phyloP scores from a whole-genome alignment of 2,113 vertebrate genomes.

The Zeus faber region DNA sequence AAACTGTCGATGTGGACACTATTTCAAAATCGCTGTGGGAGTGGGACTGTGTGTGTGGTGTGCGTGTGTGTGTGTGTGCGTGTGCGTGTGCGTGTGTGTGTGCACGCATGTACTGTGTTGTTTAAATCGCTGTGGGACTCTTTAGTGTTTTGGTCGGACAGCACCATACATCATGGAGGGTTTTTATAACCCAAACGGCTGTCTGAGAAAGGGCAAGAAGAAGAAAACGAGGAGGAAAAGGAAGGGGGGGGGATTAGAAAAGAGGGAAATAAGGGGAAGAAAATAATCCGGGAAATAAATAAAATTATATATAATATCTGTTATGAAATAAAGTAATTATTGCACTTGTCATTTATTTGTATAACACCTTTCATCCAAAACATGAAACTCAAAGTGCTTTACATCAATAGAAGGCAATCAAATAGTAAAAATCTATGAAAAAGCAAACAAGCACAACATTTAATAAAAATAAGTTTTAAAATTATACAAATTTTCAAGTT shows the following conservation, averaged over 20 bases:
- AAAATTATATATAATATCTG: no score
- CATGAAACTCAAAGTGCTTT: no score
- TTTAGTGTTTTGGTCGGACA: conserved; percentile 48
- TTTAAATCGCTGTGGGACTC: conserved; percentile 42
- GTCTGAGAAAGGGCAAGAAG: conserved; percentile 32
- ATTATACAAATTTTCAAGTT: no score
- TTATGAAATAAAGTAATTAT: no score
- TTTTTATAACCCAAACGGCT: conserved; percentile 45
- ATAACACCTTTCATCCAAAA: background rate
- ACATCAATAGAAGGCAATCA: no score
- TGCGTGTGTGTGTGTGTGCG: no score
- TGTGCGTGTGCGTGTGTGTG: conserved; percentile 4
- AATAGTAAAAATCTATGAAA: no score
- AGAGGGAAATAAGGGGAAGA: background rate
- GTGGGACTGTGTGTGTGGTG: conserved; percentile 15
- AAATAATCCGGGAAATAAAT: background rate
- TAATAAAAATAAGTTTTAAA: no score
- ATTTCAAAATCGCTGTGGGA: conserved; percentile 34
- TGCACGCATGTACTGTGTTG: conserved; percentile 8
- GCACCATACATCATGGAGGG: conserved; percentile 43
- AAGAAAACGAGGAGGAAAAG: background rate
- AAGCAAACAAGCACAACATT: no score
- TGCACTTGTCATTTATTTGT: background rate
- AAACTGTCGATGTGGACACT: conserved; percentile 58
- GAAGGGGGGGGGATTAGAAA: background rate